Conservation (phyloP, 2,888 invertebrate species). For the Lutraria lutraria region DNA sequence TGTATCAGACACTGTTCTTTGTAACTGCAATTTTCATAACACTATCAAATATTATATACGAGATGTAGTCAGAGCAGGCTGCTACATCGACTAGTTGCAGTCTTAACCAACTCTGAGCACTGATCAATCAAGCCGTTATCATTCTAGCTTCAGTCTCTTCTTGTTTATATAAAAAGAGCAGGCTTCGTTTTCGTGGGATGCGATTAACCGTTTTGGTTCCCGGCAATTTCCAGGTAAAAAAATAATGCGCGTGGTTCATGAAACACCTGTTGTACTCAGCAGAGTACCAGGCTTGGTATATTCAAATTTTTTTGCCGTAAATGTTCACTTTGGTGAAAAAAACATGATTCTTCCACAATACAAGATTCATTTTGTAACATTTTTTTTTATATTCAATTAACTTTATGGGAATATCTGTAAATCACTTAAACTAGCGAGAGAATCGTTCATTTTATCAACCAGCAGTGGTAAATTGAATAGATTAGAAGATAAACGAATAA, state of each 20-base stretch:
- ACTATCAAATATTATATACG: background rate
- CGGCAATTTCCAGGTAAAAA: background rate
- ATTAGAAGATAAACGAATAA: too few relatives aligned
- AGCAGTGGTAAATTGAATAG: too few relatives aligned
- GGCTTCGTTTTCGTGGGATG: background rate
- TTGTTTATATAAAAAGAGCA: conserved; percentile 20
- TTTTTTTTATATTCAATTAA: background rate
- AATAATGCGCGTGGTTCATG: background rate
- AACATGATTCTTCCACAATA: background rate
- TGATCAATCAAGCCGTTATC: conserved; percentile 8
- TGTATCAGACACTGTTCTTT: background rate
- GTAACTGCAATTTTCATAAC: background rate
- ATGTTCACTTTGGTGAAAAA: background rate
- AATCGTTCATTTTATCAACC: too few relatives aligned
- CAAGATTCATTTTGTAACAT: background rate
- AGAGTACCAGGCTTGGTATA: background rate
- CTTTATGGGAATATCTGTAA: too few relatives aligned
- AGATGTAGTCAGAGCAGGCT: background rate
- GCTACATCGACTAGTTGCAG: background rate
- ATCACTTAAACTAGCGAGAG: too few relatives aligned
- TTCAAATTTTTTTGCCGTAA: background rate
- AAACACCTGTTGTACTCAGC: conserved; percentile 15
- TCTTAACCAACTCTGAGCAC: background rate
- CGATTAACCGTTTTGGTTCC: background rate
- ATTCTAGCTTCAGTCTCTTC: background rate